These are phyloP conservation scores for Polyommatus icarus DNA, from an alignment of 2,888 invertebrate genomes.

Conservation along the genomic window DNA sequence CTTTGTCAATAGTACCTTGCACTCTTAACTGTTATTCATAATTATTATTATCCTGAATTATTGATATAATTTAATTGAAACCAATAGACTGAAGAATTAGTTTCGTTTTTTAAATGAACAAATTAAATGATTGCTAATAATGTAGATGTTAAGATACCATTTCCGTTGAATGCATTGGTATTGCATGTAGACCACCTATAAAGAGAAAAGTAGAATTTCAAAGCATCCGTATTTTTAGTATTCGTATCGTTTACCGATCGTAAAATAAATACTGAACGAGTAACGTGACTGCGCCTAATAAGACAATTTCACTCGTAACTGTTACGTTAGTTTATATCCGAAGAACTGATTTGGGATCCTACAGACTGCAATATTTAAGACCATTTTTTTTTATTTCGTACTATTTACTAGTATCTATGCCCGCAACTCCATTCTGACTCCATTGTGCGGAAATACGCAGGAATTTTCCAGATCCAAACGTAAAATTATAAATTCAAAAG, in stretches of 20 bases:
- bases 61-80: too few relatives aligned
- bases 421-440: too few relatives aligned
- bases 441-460: too few relatives aligned
- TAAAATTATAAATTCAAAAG: too few relatives aligned
- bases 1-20: too few relatives aligned
- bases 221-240: constrained; percentile 29
- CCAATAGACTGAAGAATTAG: too few relatives aligned
- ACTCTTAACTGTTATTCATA: too few relatives aligned
- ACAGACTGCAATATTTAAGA: not conserved
- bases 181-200: not conserved
- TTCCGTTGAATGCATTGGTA: not conserved
- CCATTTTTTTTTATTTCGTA: too few relatives aligned
- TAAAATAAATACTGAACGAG: constrained; percentile 40
- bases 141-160: not conserved
- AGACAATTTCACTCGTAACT: constrained; percentile 59
- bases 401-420: too few relatives aligned
- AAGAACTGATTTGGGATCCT: not conserved
- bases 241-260: constrained; percentile 39
- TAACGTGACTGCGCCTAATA: constrained; percentile 61
- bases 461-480: too few relatives aligned
- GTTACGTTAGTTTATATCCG: not conserved
- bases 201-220: constrained; percentile 20
- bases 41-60: too few relatives aligned
- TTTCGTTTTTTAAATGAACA: too few relatives aligned
- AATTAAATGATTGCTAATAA: not conserved